Evolutionary conservation across 2,888 invertebrate genomes (phyloP).

Genomic region (Leptopilina myrica): DNA sequence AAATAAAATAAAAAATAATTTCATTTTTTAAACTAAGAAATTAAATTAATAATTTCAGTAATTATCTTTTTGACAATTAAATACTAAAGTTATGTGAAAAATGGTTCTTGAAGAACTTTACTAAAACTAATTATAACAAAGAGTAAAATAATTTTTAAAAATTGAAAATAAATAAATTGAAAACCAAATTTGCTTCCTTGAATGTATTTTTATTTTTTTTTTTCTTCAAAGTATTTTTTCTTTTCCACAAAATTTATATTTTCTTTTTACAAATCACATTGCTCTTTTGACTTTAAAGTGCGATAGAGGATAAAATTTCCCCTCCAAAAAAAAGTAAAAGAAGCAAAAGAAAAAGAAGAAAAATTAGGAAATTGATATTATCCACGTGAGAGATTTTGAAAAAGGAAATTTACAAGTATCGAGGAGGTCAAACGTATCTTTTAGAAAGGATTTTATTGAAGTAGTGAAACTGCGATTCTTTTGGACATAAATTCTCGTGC

Average conservation of each 20-base stretch:
- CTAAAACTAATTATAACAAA: too few species aligned
- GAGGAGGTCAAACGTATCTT: conserved; percentile 10
- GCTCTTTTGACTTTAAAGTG: background rate
- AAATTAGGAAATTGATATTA: background rate
- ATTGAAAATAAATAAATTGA: too few species aligned
- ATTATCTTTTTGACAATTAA: too few species aligned
- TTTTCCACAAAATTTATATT: too few species aligned
- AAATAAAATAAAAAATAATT: too few species aligned
- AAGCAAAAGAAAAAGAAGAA: background rate
- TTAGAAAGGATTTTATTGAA: conserved; percentile 10
- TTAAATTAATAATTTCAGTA: too few species aligned
- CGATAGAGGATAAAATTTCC: background rate
- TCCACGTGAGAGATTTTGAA: background rate
- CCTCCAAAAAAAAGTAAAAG: background rate
- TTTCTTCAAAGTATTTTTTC: background rate
- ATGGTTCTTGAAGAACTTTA: too few species aligned
- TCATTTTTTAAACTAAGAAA: too few species aligned
- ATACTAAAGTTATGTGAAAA: too few species aligned
- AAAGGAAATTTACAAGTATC: conserved; percentile 9
- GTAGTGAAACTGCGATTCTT: conserved; percentile 2
- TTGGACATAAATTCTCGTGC: conserved; percentile 21
- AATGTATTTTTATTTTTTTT: too few species aligned
- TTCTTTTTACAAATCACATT: background rate
- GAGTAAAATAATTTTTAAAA: too few species aligned
- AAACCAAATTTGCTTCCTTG: too few species aligned